Conservation (phyloP, 2,113 vertebrate genomes). For the Gobio gobio region DNA sequence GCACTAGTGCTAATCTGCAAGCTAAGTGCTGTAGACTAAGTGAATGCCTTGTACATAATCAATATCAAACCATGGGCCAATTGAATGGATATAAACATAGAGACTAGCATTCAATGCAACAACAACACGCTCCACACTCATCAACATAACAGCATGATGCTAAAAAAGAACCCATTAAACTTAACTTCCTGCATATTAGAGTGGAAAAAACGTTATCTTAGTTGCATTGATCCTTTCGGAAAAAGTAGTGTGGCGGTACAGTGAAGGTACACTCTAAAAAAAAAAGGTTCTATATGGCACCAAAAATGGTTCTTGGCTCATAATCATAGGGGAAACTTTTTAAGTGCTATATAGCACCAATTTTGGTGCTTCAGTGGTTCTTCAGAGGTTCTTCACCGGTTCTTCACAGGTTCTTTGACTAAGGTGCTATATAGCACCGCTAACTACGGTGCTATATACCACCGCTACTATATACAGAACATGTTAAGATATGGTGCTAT, state of each 20-base stretch:
- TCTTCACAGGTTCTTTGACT: no score
- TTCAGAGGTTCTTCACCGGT: no score
- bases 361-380: no score
- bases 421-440: no score
- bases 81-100: background rate
- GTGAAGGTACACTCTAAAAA: no score
- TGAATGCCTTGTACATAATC: conserved; percentile 8
- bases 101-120: conserved; percentile 19
- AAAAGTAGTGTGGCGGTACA: background rate
- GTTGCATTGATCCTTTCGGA: background rate
- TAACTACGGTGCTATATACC: no score
- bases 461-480: no score
- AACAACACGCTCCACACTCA: conserved; percentile 7
- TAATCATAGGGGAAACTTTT: no score
- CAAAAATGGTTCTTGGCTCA: no score
- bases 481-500: no score
- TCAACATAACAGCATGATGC: background rate
- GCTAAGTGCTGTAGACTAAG: conserved; percentile 14
- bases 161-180: background rate
- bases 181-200: background rate
- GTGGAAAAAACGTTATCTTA: background rate
- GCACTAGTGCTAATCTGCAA: conserved; percentile 36
- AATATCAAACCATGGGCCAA: background rate
- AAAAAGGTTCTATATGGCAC: no score
- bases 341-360: no score